These are phyloP conservation scores for Echinarachnius parma DNA, from an alignment of 53 echinoderm and acorn worm genomes.

Conservation along the genomic window DNA sequence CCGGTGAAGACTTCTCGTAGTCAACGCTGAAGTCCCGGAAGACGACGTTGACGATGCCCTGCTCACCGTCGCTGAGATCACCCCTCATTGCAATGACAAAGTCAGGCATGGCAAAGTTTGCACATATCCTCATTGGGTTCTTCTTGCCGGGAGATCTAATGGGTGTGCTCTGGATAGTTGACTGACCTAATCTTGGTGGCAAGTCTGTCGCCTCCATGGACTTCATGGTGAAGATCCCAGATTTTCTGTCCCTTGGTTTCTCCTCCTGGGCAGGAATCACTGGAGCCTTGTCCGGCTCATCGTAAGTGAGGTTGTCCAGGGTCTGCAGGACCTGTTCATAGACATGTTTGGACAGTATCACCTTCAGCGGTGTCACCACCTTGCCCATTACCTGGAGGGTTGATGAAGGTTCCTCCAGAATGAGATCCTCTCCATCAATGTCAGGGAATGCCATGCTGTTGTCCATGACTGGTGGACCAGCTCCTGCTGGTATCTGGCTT, in stretches of 20 bases:
- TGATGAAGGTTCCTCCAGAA: slow-evolving; percentile 36
- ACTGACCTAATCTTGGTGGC: too few relatives aligned
- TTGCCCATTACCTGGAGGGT: slow-evolving; percentile 56
- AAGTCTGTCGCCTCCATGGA: slow-evolving; percentile 1
- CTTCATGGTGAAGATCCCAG: slow-evolving; percentile 32
- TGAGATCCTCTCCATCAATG: slow-evolving; percentile 48
- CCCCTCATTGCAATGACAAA: slow-evolving; percentile 79
- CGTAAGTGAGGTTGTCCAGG: slow-evolving; percentile 87
- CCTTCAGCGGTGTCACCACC: slow-evolving; percentile 75
- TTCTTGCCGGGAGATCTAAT: slow-evolving; percentile 1
- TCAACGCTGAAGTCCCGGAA: slow-evolving; percentile 85
- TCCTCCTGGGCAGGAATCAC: background rate
- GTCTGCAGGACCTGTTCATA: slow-evolving; percentile 95
- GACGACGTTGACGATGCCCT: slow-evolving; percentile 78
- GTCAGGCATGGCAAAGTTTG: slow-evolving; percentile 85
- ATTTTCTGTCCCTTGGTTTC: slow-evolving; percentile 24
- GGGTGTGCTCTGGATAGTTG: slow-evolving; percentile 28
- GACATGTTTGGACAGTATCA: slow-evolving; percentile 86
- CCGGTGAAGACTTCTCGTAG: slow-evolving; percentile 76
- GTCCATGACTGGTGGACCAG: slow-evolving; percentile 44
- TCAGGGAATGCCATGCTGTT: slow-evolving; percentile 51
- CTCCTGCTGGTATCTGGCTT: slow-evolving; percentile 49
- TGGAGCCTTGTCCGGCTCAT: slow-evolving; percentile 24
- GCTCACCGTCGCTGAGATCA: slow-evolving; percentile 88
- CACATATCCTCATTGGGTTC: slow-evolving; percentile 66